phyloP scores from a whole-genome alignment of 2,888 invertebrate species.

The Linyphia triangularis region DNA sequence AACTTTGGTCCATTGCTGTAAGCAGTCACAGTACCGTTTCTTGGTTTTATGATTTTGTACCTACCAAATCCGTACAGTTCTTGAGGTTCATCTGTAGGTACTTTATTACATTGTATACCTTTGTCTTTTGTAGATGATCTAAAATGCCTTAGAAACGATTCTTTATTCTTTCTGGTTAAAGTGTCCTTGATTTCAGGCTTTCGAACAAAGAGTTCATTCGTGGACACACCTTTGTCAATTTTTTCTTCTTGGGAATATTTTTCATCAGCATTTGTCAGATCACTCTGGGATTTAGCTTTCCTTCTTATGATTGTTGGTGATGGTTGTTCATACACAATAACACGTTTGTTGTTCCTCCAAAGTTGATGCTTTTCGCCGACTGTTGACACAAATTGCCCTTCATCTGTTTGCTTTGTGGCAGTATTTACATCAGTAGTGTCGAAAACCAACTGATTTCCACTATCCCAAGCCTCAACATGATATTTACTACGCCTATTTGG shows the following conservation, averaged over 20 bases:
- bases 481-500: slow-evolving; percentile 44
- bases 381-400: slow-evolving; percentile 66
- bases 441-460: slow-evolving; percentile 65
- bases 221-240: slow-evolving; percentile 65
- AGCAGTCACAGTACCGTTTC: slow-evolving; percentile 76
- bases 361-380: slow-evolving; percentile 70
- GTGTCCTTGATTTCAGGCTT: slow-evolving; percentile 59
- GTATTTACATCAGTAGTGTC: slow-evolving; percentile 64
- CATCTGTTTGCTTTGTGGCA: slow-evolving; percentile 42
- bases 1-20: slow-evolving; percentile 76
- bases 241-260: slow-evolving; percentile 45
- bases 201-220: slow-evolving; percentile 57
- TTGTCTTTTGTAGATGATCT: slow-evolving; percentile 71
- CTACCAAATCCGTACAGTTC: slow-evolving; percentile 57
- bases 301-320: slow-evolving; percentile 56
- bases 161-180: slow-evolving; percentile 55
- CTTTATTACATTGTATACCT: slow-evolving; percentile 70
- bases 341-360: slow-evolving; percentile 68
- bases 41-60: slow-evolving; percentile 71
- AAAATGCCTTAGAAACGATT: slow-evolving; percentile 64
- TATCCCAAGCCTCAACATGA: slow-evolving; percentile 71
- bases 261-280: slow-evolving; percentile 41
- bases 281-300: slow-evolving; percentile 68
- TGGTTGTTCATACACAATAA: slow-evolving; percentile 64
- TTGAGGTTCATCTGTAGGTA: slow-evolving; percentile 54